Conservation (phyloP, 2,797 vertebrate species). For the Setipinna tenuifilis region DNA sequence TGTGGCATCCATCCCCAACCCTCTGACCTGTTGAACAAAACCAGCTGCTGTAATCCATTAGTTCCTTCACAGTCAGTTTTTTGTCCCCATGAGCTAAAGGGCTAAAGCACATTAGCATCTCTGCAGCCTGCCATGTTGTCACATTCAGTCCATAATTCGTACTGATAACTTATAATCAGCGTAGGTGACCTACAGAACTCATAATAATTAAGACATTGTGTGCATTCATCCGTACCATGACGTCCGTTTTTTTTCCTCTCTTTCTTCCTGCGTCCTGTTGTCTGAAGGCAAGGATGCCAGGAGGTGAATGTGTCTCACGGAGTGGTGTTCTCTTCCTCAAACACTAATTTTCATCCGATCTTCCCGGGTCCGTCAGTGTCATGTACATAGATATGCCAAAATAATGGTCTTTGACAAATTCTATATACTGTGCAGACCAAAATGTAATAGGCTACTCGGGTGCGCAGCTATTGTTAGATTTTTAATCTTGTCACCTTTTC, state of each 20-base stretch:
- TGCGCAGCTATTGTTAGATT: constrained; percentile 78
- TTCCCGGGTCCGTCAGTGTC: constrained; percentile 45
- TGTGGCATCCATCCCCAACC: background rate
- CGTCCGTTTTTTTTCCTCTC: background rate
- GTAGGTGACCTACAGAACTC: constrained; percentile 33
- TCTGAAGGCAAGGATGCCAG: background rate
- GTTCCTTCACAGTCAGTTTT: constrained; percentile 27
- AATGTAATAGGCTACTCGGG: constrained; percentile 68
- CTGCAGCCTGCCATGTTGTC: constrained; percentile 45
- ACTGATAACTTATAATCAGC: constrained; percentile 44
- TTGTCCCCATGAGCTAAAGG: constrained; percentile 70
- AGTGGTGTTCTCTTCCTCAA: constrained; percentile 43
- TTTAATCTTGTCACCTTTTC: constrained; percentile 70
- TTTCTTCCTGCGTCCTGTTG: constrained; percentile 13
- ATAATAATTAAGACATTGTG: constrained; percentile 20
- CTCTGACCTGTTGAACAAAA: constrained; percentile 27
- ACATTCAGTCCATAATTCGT: constrained; percentile 61
- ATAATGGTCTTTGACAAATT: constrained; percentile 66
- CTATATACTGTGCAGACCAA: constrained; percentile 73
- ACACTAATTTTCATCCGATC: constrained; percentile 37
- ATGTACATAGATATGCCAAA: constrained; percentile 63
- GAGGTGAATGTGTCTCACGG: constrained; percentile 36
- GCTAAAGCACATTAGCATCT: constrained; percentile 70
- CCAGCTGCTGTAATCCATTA: constrained; percentile 45
- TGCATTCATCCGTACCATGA: background rate